These are phyloP conservation scores for Cladopsammia gracilis DNA, from an alignment of 64 coral and sea anemone species.

Conservation along the genomic window DNA sequence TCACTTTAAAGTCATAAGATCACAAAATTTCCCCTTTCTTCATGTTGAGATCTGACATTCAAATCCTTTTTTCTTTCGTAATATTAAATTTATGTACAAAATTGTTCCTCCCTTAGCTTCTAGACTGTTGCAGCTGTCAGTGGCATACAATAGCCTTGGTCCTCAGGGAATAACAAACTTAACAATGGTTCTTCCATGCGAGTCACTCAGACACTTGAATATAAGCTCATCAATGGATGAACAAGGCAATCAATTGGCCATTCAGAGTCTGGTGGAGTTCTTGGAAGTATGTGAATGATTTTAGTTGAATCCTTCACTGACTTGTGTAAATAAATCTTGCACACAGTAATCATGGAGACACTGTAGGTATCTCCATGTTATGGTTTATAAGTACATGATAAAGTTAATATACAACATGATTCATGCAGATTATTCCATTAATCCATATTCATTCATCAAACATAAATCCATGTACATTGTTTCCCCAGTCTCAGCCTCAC, in stretches of 20 bases:
- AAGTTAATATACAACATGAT: too few species aligned
- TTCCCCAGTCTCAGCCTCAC: too few species aligned
- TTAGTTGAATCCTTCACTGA: not conserved
- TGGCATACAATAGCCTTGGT: conserved; percentile 75
- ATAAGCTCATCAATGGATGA: conserved; percentile 29
- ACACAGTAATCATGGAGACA: too few species aligned
- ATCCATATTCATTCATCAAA: too few species aligned
- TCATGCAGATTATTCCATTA: too few species aligned
- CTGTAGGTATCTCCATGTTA: too few species aligned
- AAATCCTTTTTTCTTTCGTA: not conserved
- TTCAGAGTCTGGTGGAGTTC: conserved; percentile 41
- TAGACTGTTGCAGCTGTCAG: conserved; percentile 42
- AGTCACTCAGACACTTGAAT: conserved; percentile 45
- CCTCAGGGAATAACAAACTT: conserved; percentile 56
- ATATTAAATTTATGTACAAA: not conserved
- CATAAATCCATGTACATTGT: too few species aligned
- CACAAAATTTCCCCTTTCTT: too few species aligned
- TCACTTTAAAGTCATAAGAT: too few species aligned
- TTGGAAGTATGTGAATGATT: conserved; percentile 62
- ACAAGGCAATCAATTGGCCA: conserved; percentile 8
- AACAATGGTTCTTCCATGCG: conserved; percentile 23
- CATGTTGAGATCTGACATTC: not conserved
- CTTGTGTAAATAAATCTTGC: too few species aligned
- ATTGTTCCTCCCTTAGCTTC: conserved; percentile 11
- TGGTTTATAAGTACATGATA: too few species aligned